A percentile compares a stretch with the other conserved stretches of the same genome.
Evolutionary conservation across 2,113 vertebrate species (phyloP).

Genomic region (Oriolus oriolus): DNA sequence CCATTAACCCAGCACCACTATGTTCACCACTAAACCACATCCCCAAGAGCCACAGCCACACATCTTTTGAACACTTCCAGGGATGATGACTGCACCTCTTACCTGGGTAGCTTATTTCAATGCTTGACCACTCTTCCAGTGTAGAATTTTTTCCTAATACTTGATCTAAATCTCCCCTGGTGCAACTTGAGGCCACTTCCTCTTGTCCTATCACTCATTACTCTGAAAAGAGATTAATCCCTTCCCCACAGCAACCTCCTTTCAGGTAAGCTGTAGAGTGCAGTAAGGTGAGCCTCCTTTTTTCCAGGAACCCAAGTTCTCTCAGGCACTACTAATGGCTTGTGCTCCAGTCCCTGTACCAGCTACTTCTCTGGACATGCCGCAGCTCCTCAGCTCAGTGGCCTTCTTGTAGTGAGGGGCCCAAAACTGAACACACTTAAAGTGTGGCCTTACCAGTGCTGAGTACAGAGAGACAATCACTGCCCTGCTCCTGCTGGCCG

Average conservation of each 20-base stretch:
- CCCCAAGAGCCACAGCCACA: too few relatives aligned
- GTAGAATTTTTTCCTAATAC: not conserved
- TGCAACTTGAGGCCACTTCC: not conserved
- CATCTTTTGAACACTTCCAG: not conserved
- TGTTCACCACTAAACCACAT: not conserved
- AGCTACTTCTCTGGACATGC: not conserved
- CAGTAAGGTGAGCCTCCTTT: fast-evolving
- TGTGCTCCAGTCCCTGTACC: not conserved
- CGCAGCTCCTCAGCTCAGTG: not conserved
- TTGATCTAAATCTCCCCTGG: not conserved
- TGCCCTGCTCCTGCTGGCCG: not conserved
- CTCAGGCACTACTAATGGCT: not conserved
- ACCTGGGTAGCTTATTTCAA: not conserved
- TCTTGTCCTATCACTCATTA: not conserved
- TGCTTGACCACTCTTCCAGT: not conserved
- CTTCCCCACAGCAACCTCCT: not conserved
- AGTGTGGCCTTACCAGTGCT: too few relatives aligned
- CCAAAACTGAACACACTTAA: not conserved
- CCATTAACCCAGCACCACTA: not conserved
- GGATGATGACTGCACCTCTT: not conserved
- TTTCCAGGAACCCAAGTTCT: not conserved
- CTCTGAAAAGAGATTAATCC: not conserved
- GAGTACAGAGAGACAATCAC: too few relatives aligned
- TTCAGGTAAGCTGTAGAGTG: not conserved
- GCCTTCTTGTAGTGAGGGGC: too few relatives aligned